phyloP scores from a whole-genome alignment of 2,113 vertebrate genomes.

The Pachypanchax playfairii region DNA sequence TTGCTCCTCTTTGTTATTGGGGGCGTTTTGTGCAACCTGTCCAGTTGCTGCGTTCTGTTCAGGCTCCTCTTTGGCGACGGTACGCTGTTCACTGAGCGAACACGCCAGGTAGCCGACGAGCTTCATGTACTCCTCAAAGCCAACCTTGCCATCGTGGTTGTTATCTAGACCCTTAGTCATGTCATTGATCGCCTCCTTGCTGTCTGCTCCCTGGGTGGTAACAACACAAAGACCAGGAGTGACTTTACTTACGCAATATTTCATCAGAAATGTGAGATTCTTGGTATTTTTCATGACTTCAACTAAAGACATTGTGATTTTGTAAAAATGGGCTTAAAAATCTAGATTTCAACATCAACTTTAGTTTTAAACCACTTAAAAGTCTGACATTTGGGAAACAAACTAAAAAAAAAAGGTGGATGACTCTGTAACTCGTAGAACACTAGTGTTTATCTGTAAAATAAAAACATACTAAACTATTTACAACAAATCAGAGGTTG shows the following conservation, averaged over 20 bases:
- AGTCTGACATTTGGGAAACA: too few relatives aligned
- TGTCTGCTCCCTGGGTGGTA: slow-evolving; percentile 71
- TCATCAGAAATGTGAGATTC: too few relatives aligned
- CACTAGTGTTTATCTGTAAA: too few relatives aligned
- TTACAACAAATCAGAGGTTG: slow-evolving; percentile 40
- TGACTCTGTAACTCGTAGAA: too few relatives aligned
- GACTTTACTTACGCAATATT: slow-evolving; percentile 1
- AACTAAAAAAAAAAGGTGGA: too few relatives aligned
- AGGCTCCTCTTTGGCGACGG: slow-evolving; percentile 27
- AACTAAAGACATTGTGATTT: neutral
- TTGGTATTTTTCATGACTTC: too few relatives aligned
- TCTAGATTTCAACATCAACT: too few relatives aligned
- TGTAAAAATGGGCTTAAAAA: slow-evolving; percentile 30
- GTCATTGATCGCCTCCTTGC: slow-evolving; percentile 68
- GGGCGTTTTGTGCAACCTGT: slow-evolving; percentile 27
- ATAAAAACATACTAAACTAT: too few relatives aligned
- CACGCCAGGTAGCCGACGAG: slow-evolving; percentile 77
- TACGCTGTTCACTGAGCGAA: slow-evolving; percentile 68
- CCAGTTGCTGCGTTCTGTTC: slow-evolving; percentile 31
- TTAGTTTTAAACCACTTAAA: too few relatives aligned
- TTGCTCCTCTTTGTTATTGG: neutral
- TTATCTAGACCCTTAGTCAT: slow-evolving; percentile 74
- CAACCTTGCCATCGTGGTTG: slow-evolving; percentile 78
- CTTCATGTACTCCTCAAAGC: slow-evolving; percentile 80
- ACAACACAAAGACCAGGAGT: slow-evolving; percentile 24